Percentiles rank a stretch among this genome's conserved stretches.
phyloP scores from a whole-genome alignment of 2,113 vertebrate species.

The Misgurnus anguillicaudatus region DNA sequence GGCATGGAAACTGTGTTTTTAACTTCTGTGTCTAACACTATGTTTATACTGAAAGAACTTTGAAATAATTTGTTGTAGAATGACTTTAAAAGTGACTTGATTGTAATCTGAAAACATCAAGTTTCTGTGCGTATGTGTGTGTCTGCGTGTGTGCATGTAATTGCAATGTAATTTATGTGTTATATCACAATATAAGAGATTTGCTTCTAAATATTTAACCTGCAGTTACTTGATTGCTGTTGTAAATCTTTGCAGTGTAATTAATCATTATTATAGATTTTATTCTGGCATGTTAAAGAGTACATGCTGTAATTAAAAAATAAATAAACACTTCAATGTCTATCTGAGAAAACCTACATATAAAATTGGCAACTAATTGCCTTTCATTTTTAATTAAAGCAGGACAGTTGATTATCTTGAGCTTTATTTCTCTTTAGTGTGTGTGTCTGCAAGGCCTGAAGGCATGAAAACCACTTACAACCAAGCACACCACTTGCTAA shows the following conservation, averaged over 20 bases:
- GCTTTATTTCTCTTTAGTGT: not conserved
- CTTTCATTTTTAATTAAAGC: conserved; percentile 11
- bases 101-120: conserved; percentile 22
- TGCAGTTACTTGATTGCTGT: conserved; percentile 35
- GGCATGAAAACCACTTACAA: not conserved
- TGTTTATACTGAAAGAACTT: conserved; percentile 10
- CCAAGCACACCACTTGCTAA: not conserved
- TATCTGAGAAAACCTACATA: not conserved
- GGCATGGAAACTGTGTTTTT: conserved; percentile 35
- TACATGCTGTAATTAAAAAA: conserved; percentile 40
- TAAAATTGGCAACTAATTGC: not conserved
- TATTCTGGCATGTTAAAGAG: conserved; percentile 49
- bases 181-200: not conserved
- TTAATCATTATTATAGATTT: conserved; percentile 36
- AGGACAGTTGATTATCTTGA: not conserved
- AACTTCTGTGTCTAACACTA: conserved; percentile 27
- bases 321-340: not conserved
- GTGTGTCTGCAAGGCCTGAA: not conserved
- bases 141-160: conserved; percentile 25
- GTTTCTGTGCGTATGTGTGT: conserved; percentile 16
- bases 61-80: not conserved
- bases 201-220: conserved; percentile 38
- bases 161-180: not conserved
- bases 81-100: conserved; percentile 12
- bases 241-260: conserved; percentile 36